Evolutionary conservation across 2,113 vertebrate species (phyloP).

Genomic region (Fregata magnificens): DNA sequence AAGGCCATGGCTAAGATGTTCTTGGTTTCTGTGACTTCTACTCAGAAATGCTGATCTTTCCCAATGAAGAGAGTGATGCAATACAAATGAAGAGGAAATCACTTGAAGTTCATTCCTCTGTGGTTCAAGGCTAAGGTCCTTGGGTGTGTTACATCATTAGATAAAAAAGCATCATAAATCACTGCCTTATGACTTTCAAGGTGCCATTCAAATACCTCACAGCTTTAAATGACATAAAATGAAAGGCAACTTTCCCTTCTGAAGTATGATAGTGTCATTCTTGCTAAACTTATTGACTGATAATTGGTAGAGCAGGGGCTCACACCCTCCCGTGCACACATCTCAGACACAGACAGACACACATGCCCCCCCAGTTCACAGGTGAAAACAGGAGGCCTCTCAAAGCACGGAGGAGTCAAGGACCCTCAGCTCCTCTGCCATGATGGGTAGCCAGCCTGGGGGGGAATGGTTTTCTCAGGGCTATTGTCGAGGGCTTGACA

Average conservation of each 20-base stretch:
- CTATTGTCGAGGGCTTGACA: background rate
- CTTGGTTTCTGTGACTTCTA: background rate
- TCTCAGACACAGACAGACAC: background rate
- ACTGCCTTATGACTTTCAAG: background rate
- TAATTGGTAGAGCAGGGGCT: background rate
- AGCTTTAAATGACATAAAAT: background rate
- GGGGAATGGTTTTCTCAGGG: background rate
- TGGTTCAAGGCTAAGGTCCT: background rate
- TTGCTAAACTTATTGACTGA: background rate
- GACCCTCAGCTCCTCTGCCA: background rate
- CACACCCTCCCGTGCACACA: accelerated
- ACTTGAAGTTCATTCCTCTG: background rate
- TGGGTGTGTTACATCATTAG: background rate
- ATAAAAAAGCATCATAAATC: background rate
- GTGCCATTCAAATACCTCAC: background rate
- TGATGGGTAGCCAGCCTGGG: accelerated
- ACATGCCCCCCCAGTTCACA: accelerated
- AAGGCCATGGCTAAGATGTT: background rate
- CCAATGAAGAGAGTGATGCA: background rate
- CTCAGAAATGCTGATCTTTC: background rate
- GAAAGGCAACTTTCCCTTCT: background rate
- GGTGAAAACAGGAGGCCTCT: background rate
- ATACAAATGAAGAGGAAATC: background rate
- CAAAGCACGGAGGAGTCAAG: background rate
- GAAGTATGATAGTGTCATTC: background rate